Evolutionary conservation across 2,888 invertebrate genomes (phyloP), one percentile per base, ranked within the genome.

Genomic region (Taenaris catops): DNA sequence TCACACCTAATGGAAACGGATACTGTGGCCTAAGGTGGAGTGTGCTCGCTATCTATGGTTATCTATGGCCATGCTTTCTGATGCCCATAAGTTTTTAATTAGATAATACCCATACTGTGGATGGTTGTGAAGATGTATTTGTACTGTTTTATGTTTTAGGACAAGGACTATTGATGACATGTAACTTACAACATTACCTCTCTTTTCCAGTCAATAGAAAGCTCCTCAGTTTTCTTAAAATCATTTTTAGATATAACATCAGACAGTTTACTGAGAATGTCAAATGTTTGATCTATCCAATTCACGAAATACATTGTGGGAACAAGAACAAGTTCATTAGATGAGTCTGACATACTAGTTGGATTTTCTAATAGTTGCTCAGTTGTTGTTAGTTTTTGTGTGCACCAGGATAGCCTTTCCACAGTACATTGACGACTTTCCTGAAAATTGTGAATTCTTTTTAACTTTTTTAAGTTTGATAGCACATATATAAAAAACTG

Each of bases 261-360:
- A 0, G 76, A 58, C 3, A 86, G 48, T 54, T 75, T 80, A 6
- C 58, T 54, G 1, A 86, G 63, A 19, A 75, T 51, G 32, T 79
- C 78, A 65, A 84, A 81, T 35, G 81, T 78, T 44, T 80, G 74
- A 44, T 86, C 86, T 44, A 86, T 81, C 86, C 86, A 86, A 48
- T 83, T 81, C 2, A 86, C 78, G 66, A 86, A 86, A 48, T 81
- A 76, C 76, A 84, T 79, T 1, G 66, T 64, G 5, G 67, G 60
- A 0, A 54, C 38, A 36, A n/a, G n/a, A n/a, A 74, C 49, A 0
- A 73, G 66, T 8, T 70, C 58, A 43, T 71, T 51, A 2, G 45
- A 32, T 21, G 43, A 44, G 40, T 55, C 12, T 3, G 8, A 44
- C 32, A 52, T 39, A 8, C 48, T 23, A 2, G 45, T 39, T 8